Conservation (phyloP, 2,797 vertebrate species). For the Brachyalestes nurse region DNA sequence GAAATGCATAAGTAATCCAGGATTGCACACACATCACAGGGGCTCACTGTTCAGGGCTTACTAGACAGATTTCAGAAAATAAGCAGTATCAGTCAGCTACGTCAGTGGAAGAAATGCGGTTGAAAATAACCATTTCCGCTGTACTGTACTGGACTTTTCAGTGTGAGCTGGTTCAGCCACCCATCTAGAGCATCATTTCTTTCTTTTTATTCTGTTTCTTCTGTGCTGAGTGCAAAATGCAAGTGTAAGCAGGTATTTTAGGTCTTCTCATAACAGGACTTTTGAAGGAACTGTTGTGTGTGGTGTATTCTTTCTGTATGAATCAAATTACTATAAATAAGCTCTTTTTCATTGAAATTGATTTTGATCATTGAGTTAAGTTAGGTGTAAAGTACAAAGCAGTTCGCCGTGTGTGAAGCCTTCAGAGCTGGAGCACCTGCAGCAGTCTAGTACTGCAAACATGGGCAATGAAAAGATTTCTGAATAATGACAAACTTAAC, state of each 20-base stretch:
- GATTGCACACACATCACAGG: background rate
- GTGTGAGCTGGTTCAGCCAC: background rate
- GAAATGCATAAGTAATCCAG: too few species aligned
- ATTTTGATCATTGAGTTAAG: background rate
- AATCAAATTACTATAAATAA: background rate
- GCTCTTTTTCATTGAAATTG: background rate
- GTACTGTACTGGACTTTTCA: background rate
- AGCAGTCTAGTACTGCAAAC: background rate
- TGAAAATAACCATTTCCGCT: background rate
- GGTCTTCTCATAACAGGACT: background rate
- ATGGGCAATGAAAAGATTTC: background rate
- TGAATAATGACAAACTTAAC: background rate
- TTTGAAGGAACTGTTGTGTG: background rate
- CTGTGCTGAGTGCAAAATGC: too few species aligned
- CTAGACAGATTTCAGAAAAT: background rate
- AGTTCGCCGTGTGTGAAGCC: background rate
- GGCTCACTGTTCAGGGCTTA: background rate
- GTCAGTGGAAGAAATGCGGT: background rate
- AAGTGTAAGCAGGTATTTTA: background rate
- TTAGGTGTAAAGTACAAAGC: background rate
- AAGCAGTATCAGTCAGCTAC: background rate
- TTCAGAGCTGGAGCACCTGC: background rate
- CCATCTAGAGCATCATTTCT: background rate
- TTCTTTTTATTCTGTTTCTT: background rate
- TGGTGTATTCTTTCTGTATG: background rate